phyloP scores from a whole-genome alignment of 2,888 invertebrate species.

The Acleris holmiana region DNA sequence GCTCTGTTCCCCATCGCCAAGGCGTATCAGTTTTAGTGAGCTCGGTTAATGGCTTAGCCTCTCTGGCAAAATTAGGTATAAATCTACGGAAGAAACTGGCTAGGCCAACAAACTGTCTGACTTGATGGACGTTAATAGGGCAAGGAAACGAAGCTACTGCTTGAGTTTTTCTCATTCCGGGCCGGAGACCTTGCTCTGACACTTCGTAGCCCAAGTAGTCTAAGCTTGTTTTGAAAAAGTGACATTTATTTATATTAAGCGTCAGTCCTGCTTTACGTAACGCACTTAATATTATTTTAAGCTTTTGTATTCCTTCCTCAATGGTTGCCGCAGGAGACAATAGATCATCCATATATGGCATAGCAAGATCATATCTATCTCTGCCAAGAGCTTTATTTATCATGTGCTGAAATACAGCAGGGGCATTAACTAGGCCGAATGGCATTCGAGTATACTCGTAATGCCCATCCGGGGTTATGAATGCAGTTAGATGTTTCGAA shows the following conservation, averaged over 20 bases:
- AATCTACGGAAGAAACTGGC: constrained; percentile 16
- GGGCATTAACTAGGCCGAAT: too few relatives aligned
- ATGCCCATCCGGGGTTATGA: too few relatives aligned
- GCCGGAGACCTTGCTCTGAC: constrained; percentile 2
- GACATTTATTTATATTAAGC: constrained; percentile 29
- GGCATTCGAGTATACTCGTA: too few relatives aligned
- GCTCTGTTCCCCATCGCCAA: not conserved
- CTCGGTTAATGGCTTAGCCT: not conserved
- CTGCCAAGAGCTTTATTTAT: constrained; percentile 40
- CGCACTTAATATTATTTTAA: constrained; percentile 32
- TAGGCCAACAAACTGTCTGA: constrained; percentile 7
- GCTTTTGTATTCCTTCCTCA: constrained; percentile 36
- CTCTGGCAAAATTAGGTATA: constrained; percentile 1
- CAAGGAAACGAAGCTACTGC: constrained; percentile 1
- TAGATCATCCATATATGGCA: constrained; percentile 49
- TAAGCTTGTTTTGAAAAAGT: not conserved
- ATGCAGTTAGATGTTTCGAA: constrained; percentile 37
- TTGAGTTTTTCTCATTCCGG: constrained; percentile 4
- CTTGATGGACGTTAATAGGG: constrained; percentile 1
- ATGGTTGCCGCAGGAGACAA: constrained; percentile 40
- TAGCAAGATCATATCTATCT: constrained; percentile 29
- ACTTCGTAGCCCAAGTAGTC: constrained; percentile 11
- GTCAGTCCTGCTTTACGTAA: constrained; percentile 36
- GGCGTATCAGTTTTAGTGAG: not conserved
- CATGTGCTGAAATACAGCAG: constrained; percentile 42